A percentile compares a stretch with the other conserved stretches of the same genome.
phyloP scores from a whole-genome alignment of 2,797 vertebrate species.

The Pangasius krempfi region DNA sequence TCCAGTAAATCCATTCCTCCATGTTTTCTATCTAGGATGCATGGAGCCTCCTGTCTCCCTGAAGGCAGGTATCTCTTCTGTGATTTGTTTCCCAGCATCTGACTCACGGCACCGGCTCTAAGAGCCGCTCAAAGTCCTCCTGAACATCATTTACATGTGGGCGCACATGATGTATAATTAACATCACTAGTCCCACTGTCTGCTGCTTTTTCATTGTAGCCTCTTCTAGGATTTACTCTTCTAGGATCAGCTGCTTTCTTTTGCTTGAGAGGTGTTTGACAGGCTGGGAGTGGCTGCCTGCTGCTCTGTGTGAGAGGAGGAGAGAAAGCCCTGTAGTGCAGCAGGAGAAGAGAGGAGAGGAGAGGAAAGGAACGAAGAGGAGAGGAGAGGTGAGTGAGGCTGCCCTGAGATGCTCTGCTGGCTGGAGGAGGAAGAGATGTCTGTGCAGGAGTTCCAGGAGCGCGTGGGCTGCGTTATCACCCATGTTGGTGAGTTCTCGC shows the following conservation, averaged over 20 bases:
- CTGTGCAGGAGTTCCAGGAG: constrained; percentile 88
- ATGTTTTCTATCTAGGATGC: constrained; percentile 52
- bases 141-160: constrained; percentile 8
- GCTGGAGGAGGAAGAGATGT: constrained; percentile 93
- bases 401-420: constrained; percentile 87
- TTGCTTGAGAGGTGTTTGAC: constrained; percentile 35
- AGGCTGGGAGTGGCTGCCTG: constrained; percentile 54
- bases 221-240: constrained; percentile 18
- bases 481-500: constrained; percentile 86
- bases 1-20: constrained; percentile 54
- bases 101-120: constrained; percentile 61
- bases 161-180: constrained; percentile 46
- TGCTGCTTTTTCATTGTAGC: neutral
- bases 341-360: constrained; percentile 9
- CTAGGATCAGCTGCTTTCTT: constrained; percentile 4
- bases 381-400: constrained; percentile 34
- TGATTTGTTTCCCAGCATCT: constrained; percentile 72
- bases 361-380: constrained; percentile 2
- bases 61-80: constrained; percentile 76
- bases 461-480: constrained; percentile 89
- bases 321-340: constrained; percentile 32
- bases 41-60: constrained; percentile 63
- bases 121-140: constrained; percentile 26
- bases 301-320: constrained; percentile 44
- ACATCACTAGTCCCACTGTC: constrained; percentile 33